phyloP scores from a whole-genome alignment of 1,140 invertebrate genomes.

The Pachyrhynchus sulphureomaculatus region DNA sequence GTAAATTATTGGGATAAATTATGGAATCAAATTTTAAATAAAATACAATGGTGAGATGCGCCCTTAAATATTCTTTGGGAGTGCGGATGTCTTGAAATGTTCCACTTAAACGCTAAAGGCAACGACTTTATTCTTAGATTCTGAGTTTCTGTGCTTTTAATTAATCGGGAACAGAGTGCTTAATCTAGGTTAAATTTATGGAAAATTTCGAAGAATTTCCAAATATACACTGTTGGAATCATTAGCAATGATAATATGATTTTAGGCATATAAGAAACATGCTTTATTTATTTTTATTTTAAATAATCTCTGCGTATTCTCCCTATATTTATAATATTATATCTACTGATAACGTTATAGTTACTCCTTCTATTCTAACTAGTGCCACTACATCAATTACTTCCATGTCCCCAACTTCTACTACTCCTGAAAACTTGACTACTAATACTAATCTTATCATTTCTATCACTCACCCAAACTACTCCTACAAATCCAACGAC shows the following conservation, averaged over 20 bases:
- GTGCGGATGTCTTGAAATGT: slow-evolving; percentile 21
- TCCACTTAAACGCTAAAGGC: slow-evolving; percentile 21
- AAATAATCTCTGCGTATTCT: too few species aligned
- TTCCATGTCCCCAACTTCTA: too few species aligned
- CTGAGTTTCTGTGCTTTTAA: slow-evolving; percentile 16
- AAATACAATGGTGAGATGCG: slow-evolving; percentile 18
- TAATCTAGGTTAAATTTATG: not conserved
- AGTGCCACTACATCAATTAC: too few species aligned
- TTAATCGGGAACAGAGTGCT: not conserved
- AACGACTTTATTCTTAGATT: slow-evolving; percentile 16
- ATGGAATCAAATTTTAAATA: too few species aligned
- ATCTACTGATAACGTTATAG: too few species aligned
- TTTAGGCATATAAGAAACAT: slow-evolving; percentile 7
- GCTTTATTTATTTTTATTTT: slow-evolving; percentile 4
- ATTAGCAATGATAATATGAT: not conserved
- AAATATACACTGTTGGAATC: not conserved
- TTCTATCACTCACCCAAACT: too few species aligned
- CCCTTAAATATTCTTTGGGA: slow-evolving; percentile 19
- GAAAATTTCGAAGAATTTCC: not conserved
- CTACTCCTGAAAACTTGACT: too few species aligned
- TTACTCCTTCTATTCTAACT: too few species aligned
- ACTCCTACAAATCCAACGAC: too few species aligned
- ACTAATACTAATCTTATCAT: too few species aligned
- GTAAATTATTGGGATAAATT: too few species aligned
- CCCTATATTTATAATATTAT: too few species aligned